These are phyloP conservation scores for Athrips mouffetella DNA, from an alignment of 2,888 invertebrate genomes.

Conservation along the genomic window DNA sequence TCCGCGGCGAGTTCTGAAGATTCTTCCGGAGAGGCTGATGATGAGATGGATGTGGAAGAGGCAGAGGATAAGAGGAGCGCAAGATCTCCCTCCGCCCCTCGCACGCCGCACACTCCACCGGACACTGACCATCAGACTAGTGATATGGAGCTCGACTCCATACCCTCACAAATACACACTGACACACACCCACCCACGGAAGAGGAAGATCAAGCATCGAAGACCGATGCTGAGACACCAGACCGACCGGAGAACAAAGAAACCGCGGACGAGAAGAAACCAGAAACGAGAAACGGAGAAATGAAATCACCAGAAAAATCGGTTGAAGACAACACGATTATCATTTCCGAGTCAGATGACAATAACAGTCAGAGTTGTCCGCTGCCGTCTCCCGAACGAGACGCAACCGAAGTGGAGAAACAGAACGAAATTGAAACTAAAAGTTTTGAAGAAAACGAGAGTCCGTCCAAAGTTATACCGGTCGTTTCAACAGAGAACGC, in stretches of 20 bases:
- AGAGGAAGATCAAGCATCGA: slow-evolving; percentile 53
- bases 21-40: slow-evolving; percentile 82
- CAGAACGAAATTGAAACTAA: slow-evolving; percentile 55
- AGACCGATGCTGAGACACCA: slow-evolving; percentile 34
- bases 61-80: slow-evolving; percentile 63
- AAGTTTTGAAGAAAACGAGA: slow-evolving; percentile 59
- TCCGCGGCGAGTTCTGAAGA: slow-evolving; percentile 78
- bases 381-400: slow-evolving; percentile 64
- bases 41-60: slow-evolving; percentile 83
- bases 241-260: too few relatives aligned
- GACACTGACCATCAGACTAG: slow-evolving; percentile 72
- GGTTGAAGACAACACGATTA: slow-evolving; percentile 65
- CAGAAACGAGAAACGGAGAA: slow-evolving; percentile 50
- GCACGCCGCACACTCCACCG: slow-evolving; percentile 61
- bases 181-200: slow-evolving; percentile 66
- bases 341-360: slow-evolving; percentile 72
- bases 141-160: slow-evolving; percentile 69
- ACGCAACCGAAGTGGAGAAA: slow-evolving; percentile 43
- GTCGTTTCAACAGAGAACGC: slow-evolving; percentile 66
- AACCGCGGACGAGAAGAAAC: slow-evolving; percentile 41
- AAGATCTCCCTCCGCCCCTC: slow-evolving; percentile 59
- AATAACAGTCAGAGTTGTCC: slow-evolving; percentile 73
- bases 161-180: slow-evolving; percentile 71
- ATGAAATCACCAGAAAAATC: slow-evolving; percentile 50
- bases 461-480: slow-evolving; percentile 63